These are phyloP conservation scores for Pomphorhynchus laevis DNA, from an alignment of 1,140 invertebrate species.

Conservation along the genomic window DNA sequence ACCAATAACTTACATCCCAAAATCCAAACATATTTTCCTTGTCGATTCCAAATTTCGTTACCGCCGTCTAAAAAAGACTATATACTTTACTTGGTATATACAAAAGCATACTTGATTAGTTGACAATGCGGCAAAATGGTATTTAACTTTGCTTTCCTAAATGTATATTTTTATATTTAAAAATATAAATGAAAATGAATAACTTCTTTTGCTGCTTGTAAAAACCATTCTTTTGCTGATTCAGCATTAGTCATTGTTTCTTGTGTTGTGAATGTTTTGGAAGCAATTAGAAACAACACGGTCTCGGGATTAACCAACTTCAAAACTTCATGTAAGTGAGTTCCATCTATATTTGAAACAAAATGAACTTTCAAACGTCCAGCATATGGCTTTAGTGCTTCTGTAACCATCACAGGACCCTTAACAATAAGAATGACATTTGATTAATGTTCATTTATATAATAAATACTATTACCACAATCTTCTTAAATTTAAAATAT, in stretches of 20 bases:
- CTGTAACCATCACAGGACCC: conserved; percentile 10
- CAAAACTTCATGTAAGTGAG: conserved; percentile 64
- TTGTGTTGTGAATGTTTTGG: conserved; percentile 94
- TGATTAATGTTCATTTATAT: too few relatives aligned
- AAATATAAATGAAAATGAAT: conserved; percentile 16
- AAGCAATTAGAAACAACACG: conserved; percentile 80
- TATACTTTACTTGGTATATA: conserved; percentile 2
- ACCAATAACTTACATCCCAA: conserved; percentile 37
- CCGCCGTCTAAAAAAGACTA: conserved; percentile 28
- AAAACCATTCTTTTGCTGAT: conserved; percentile 74
- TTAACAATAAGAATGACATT: too few relatives aligned
- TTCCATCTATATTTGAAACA: conserved; percentile 95
- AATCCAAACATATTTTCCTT: conserved; percentile 92
- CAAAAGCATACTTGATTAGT: conserved; percentile 34
- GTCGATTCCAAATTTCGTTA: conserved; percentile 78
- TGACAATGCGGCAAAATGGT: conserved; percentile 86
- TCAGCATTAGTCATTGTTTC: conserved; percentile 96
- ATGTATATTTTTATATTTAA: too few relatives aligned
- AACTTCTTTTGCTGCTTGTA: conserved; percentile 46
- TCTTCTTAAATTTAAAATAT: too few relatives aligned
- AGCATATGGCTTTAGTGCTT: conserved; percentile 29
- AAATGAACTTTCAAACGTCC: conserved; percentile 57
- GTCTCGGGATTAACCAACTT: conserved; percentile 64
- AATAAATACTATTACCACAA: too few relatives aligned
- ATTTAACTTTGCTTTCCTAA: conserved; percentile 42